These are phyloP conservation scores for Podilymbus podiceps DNA, from an alignment of 2,113 vertebrate species.

Conservation along the genomic window DNA sequence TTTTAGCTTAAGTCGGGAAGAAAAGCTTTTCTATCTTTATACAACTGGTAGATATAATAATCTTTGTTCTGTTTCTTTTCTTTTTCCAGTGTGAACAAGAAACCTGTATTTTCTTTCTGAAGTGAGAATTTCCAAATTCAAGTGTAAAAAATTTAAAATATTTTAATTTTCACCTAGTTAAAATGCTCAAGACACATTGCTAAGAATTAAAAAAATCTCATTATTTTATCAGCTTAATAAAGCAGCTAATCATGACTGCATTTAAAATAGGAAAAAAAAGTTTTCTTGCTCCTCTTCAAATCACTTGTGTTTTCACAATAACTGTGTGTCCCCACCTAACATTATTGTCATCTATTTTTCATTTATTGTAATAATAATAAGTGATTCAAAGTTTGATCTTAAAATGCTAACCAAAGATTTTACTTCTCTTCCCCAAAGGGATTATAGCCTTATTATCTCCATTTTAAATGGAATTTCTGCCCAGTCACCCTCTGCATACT, in stretches of 20 bases:
- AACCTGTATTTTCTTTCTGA: neutral
- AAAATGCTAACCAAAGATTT: neutral
- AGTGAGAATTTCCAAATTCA: neutral
- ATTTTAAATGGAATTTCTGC: neutral
- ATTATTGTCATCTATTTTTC: neutral
- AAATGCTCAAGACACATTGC: neutral
- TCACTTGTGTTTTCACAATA: neutral
- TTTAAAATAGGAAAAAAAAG: neutral
- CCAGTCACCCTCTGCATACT: neutral
- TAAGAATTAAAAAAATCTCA: neutral
- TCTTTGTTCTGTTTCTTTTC: neutral
- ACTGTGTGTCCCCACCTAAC: neutral
- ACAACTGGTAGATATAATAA: neutral
- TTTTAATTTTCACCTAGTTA: neutral
- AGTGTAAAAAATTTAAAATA: neutral
- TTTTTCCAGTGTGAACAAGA: neutral
- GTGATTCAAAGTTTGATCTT: neutral
- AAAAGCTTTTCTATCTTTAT: neutral
- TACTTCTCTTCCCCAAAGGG: neutral
- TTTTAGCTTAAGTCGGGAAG: neutral
- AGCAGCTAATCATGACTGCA: neutral
- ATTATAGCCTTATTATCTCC: neutral
- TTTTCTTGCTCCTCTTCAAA: neutral
- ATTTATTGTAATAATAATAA: neutral
- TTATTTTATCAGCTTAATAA: neutral